Evolutionary conservation across 2,888 invertebrate genomes (phyloP).

Genomic region (Pelosia muscerda): DNA sequence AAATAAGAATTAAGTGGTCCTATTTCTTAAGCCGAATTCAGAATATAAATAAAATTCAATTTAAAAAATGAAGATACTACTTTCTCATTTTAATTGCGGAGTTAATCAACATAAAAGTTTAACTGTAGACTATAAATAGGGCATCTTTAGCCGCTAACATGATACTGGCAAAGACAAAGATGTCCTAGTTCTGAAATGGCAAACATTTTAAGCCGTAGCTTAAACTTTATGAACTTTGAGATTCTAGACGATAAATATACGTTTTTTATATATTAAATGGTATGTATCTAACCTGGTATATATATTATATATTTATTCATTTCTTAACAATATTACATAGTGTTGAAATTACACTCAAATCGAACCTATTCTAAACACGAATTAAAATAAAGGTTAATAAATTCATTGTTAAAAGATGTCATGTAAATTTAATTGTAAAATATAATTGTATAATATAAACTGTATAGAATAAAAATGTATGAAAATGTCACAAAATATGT

Average conservation of each 20-base stretch:
- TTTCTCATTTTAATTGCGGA: conserved; percentile 40
- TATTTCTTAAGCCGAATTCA: conserved; percentile 13
- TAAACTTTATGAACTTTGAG: not conserved
- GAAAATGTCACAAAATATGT: no score
- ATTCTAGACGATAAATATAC: not conserved
- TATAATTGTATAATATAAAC: no score
- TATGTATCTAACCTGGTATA: no score
- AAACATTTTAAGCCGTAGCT: not conserved
- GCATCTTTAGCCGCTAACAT: not conserved
- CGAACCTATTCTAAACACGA: no score
- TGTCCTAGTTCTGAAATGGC: not conserved
- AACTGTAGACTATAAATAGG: conserved; percentile 10
- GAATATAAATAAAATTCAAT: conserved; percentile 48
- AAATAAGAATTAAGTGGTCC: no score
- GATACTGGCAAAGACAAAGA: not conserved
- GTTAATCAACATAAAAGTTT: conserved; percentile 37
- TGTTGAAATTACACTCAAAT: no score
- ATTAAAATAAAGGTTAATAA: no score
- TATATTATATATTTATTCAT: no score
- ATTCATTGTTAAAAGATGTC: no score
- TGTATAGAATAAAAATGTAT: no score
- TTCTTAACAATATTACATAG: no score
- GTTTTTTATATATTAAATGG: not conserved
- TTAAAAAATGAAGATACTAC: conserved; percentile 28
- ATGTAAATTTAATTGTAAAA: no score